Percentiles rank a stretch among this genome's conserved stretches.
Conservation (phyloP, 2,797 vertebrate species). For the Coregonus sp. region DNA sequence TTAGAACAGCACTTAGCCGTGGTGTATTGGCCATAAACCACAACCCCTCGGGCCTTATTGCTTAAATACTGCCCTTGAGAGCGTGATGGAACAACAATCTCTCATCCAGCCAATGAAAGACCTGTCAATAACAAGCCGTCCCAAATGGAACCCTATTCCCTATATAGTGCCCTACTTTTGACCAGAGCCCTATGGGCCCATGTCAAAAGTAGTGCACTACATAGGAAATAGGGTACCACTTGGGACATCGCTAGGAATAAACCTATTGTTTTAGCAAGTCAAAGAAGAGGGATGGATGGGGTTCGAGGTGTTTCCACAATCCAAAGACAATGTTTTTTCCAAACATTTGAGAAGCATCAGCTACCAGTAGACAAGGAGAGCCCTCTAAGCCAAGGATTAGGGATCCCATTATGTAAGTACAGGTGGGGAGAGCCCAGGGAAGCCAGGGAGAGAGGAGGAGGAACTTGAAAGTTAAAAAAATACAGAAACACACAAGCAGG, state of each 20-base stretch:
- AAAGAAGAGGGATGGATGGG: slow-evolving; percentile 18
- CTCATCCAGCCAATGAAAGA: neutral
- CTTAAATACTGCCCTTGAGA: neutral
- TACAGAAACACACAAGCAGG: slow-evolving; percentile 42
- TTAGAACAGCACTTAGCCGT: too few relatives aligned
- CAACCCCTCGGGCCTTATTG: too few relatives aligned
- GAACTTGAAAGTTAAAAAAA: slow-evolving; percentile 71
- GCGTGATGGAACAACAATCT: slow-evolving; percentile 6
- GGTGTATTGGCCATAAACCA: too few relatives aligned
- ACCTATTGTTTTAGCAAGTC: slow-evolving; percentile 27
- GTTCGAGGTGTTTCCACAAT: neutral
- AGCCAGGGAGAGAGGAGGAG: slow-evolving; percentile 48
- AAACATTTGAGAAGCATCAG: slow-evolving; percentile 53
- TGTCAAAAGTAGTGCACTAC: too few relatives aligned
- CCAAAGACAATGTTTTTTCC: slow-evolving; percentile 45
- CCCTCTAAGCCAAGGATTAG: neutral
- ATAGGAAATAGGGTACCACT: too few relatives aligned
- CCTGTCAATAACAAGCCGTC: neutral
- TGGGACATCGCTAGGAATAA: too few relatives aligned
- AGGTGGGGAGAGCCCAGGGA: slow-evolving; percentile 8
- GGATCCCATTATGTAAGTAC: slow-evolving; percentile 10
- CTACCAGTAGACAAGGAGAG: slow-evolving; percentile 20
- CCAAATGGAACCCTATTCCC: too few relatives aligned
- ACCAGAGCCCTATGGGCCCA: too few relatives aligned
- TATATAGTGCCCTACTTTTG: too few relatives aligned